Base-by-base conservation (phyloP, 30 jellyfish, hydroid and myxozoan genomes). In the Turritopsis dohrnii region DNA sequence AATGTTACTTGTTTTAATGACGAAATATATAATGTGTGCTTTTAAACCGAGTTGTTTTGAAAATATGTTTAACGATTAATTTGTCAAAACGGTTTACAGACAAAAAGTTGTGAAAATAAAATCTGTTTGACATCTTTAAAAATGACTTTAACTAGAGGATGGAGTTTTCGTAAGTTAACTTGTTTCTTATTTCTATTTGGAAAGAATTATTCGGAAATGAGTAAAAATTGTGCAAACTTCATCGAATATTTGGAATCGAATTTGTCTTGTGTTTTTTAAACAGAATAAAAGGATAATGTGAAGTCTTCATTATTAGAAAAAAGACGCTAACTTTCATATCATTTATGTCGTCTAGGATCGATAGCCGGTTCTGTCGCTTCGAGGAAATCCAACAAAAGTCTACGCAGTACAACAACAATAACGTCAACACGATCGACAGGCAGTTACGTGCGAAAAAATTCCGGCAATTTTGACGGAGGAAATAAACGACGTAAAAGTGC, bases 391-490 rank as follows among this genome's bases (percentile, higher is more conserved):
- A 74, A 52, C 41, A 29, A 28, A 26, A 16, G 71, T 3, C 26
- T 74, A 26, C 83, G 83, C 16, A 74, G 83, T 29, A 74, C 54
- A 7, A 29, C 65, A 9, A 74, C 83, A 7, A 29, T 74, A n/a
- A 74, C 83, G 9, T 74, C 83, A 16, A 26, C 54, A 27, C 77
- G 77, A 69, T 69, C 77, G 19, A 69, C 77, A 23, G n/a, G 65
- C 65, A 74, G 83, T 29, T 74, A 74, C 65, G 41, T 74, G 19
- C 54, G 65, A 21, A 74, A 30, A 24, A 74, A 74, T 3, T 23
- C 83, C 65, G 83, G 83, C 24, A 74, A 27, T 27, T 74, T 79
- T 52, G 75, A 79, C 79, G 85, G 77, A 7, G 52, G 85, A 5
- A 30, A 30, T 29, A 20, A 24, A 8, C 24, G 85, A 16, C 77